Base-by-base conservation (phyloP, 2,797 vertebrate genomes). In the Fringilla coelebs region DNA sequence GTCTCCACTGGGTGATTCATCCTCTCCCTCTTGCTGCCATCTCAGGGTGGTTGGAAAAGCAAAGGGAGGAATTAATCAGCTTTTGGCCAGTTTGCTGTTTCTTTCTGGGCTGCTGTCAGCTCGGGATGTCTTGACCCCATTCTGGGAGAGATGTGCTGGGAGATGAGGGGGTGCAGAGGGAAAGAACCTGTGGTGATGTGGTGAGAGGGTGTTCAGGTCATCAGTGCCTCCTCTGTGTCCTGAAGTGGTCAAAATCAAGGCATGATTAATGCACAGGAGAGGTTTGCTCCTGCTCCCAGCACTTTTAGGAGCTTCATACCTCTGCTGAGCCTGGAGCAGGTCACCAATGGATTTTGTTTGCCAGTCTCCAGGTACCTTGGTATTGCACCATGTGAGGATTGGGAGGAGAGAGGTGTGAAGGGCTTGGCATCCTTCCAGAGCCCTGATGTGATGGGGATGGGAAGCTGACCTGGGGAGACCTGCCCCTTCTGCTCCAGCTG, bases 381-480 rank as follows among this genome's bases (percentile, higher is more conserved):
- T 10, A 5, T 7, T 40, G 38, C 38, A 17, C n/a, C 4, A 0
- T 1, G 31, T 8, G 40, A 40, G 58, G 34, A 45, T 2, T 72
- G 63, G 48, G 67, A 49, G 24, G 11, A 45, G 20, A 25, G 58
- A 21, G 34, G 7, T 4, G 31, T 6, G 45, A 11, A 5, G 66
- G 70, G 7, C 25, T 52, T 49, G 11, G 75, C 75, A 12, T 28
- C 66, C 46, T 55, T 58, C 36, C 22, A 49, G 29, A 32, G 22
- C 43, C 40, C 52, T 8, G 55, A 25, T 55, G n/a, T 0, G 0
- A 7, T 13, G 66, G 34, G 31, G 29, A 19, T 1, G 6, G 54
- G 12, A 11, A 49, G 29, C 2, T 19, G 18, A 12, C 17, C 12
- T 3, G 1, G 8, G 22, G 17, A 2, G 1, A 24, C 16, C n/a